Conservation (phyloP, 2,888 invertebrate species). For the Diaphora mendica region DNA sequence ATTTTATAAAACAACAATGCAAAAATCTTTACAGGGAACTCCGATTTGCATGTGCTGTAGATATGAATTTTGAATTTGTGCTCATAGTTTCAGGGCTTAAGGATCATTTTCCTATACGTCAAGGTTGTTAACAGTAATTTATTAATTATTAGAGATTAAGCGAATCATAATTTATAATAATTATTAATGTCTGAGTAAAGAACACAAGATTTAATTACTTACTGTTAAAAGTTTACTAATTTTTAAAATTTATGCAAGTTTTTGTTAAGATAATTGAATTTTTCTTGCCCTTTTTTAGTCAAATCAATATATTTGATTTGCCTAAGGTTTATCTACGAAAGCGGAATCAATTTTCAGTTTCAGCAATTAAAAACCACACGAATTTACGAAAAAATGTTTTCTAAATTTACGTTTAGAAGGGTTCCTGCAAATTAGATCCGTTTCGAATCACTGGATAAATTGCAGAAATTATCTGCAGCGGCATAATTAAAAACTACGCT, state of each 20-base stretch:
- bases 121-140: not conserved
- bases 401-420: not conserved
- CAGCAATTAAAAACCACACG: not conserved
- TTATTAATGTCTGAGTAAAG: too few relatives aligned
- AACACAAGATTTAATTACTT: not conserved
- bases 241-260: not conserved
- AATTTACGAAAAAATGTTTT: too few relatives aligned
- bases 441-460: not conserved
- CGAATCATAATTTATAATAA: too few relatives aligned
- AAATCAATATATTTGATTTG: too few relatives aligned
- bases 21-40: constrained; percentile 24
- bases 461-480: not conserved
- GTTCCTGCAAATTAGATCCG: not conserved
- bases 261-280: too few relatives aligned
- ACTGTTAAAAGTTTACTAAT: not conserved
- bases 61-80: not conserved
- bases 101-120: not conserved
- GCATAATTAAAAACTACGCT: not conserved
- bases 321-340: not conserved
- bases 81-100: not conserved
- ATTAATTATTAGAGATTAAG: too few relatives aligned
- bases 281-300: not conserved
- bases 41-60: not conserved
- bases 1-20: constrained; percentile 21
- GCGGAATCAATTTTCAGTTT: not conserved